Percentiles rank a stretch among this genome's conserved stretches.
Evolutionary conservation across 1,140 invertebrate genomes (phyloP).

Genomic region (Hermetia illucens): DNA sequence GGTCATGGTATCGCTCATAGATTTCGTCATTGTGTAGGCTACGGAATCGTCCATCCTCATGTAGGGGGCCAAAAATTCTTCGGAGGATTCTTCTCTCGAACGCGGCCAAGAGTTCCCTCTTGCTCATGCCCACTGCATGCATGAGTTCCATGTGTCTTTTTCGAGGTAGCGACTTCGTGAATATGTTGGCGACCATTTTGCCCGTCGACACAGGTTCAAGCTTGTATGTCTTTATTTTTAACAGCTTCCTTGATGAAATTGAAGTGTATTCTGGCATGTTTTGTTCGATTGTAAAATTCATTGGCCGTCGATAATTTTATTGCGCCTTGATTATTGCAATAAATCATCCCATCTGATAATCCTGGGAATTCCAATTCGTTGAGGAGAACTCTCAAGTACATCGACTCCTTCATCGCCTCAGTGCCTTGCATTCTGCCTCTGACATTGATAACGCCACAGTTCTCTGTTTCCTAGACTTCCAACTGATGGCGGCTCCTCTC

Average conservation of each 20-base stretch:
- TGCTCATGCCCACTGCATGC: too few relatives aligned
- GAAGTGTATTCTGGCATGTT: constrained; percentile 8
- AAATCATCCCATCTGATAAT: constrained; percentile 1
- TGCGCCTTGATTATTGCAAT: constrained; percentile 8
- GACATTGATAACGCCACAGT: constrained; percentile 32
- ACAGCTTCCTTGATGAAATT: constrained; percentile 9
- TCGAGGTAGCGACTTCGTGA: constrained; percentile 7
- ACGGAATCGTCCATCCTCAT: too few relatives aligned
- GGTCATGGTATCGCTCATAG: too few relatives aligned
- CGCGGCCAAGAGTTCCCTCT: too few relatives aligned
- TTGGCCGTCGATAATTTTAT: constrained; percentile 4
- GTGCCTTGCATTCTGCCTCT: constrained; percentile 35
- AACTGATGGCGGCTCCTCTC: constrained; percentile 22
- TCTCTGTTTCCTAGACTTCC: constrained; percentile 31
- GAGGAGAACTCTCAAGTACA: constrained; percentile 19
- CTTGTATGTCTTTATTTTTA: constrained; percentile 8
- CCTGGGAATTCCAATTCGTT: constrained; percentile 11
- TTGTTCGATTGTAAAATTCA: constrained; percentile 5
- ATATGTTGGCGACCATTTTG: constrained; percentile 7
- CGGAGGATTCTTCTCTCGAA: too few relatives aligned
- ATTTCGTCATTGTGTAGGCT: too few relatives aligned
- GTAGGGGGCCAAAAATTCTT: too few relatives aligned
- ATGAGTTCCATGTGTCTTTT: too few relatives aligned
- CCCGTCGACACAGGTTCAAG: constrained; percentile 9
- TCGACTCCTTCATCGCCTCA: constrained; percentile 27